Evolutionary conservation across 1,140 invertebrate species (phyloP).

Genomic region (Leguminivora glycinivorella): DNA sequence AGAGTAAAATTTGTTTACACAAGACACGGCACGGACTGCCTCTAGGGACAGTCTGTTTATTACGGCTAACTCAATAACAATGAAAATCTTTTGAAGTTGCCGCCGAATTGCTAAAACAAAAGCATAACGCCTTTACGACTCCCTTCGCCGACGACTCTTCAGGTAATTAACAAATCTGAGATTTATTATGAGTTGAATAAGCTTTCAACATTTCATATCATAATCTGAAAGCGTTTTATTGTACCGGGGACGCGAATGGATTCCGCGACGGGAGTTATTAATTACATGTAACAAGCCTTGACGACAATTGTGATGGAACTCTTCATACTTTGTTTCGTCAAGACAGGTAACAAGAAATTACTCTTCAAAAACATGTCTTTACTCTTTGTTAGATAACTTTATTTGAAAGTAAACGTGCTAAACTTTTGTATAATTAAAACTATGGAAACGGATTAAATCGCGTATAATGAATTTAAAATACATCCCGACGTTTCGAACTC

Average conservation of each 20-base stretch:
- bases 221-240: conserved; percentile 73
- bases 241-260: conserved; percentile 41
- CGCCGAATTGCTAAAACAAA: conserved; percentile 54
- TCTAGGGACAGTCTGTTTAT: conserved; percentile 51
- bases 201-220: conserved; percentile 74
- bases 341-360: conserved; percentile 42
- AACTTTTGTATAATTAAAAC: background rate
- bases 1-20: conserved; percentile 56
- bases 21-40: conserved; percentile 31
- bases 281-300: conserved; percentile 63
- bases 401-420: conserved; percentile 20
- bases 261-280: conserved; percentile 52
- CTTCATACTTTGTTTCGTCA: conserved; percentile 50
- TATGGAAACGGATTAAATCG: no score
- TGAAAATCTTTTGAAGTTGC: conserved; percentile 56
- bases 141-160: conserved; percentile 42
- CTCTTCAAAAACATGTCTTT: background rate
- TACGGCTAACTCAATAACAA: conserved; percentile 56
- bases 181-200: conserved; percentile 71
- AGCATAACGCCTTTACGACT: conserved; percentile 56
- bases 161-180: conserved; percentile 73
- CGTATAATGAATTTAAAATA: no score
- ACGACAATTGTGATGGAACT: conserved; percentile 54
- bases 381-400: conserved; percentile 30
- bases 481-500: no score